Evolutionary conservation across 2,888 invertebrate genomes (phyloP), one percentile per base, ranked within the genome.

Genomic region (Holacanthella duospinosa): DNA sequence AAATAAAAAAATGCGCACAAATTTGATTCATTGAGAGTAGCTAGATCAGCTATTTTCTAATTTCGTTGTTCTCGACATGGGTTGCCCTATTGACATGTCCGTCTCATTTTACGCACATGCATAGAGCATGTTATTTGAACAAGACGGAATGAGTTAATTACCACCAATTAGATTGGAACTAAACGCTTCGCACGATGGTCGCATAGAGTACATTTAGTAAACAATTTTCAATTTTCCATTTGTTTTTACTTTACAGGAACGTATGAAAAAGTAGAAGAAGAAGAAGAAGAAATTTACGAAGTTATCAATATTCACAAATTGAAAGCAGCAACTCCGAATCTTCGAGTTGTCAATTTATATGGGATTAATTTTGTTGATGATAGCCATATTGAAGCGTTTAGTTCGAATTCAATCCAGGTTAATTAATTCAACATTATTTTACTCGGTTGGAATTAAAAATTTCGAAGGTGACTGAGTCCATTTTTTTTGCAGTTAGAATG

Each of bases 361-460:
- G 99, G 99, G 0, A 97, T 99, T 71, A 94, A 94, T 78, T 96
- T 96, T 74, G 91, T 96, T 6, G 97, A 97, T 74, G 99, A 99
- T 81, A 92, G 93, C 0, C 99, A 99, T 74, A 95, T 99, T 57
- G 99, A 99, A 77, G 93, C 97, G 0, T 92, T 99, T 78, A 91
- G 91, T 73, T 91, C 91, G 1, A 95, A 95, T 76, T 95, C 95
- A 77, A 95, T 95, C 74, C 89, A 87, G 82, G 86, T 85, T 75
- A 29, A 60, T 29, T n/a, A 57, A 9, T 16, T 29, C 19, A 27
- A 21, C 4, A 48, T 4, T 21, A 48, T 48, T 48, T 48, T 48
- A 9, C n/a, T 9, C 29, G 19, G 36, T 58, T 27, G 16, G 2
- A 9, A 16, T 59, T 26, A 55, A 16, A 4, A 25, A 21, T 64